Evolutionary conservation across 2,113 vertebrate species (phyloP).

Genomic region (Coturnix japonica): DNA sequence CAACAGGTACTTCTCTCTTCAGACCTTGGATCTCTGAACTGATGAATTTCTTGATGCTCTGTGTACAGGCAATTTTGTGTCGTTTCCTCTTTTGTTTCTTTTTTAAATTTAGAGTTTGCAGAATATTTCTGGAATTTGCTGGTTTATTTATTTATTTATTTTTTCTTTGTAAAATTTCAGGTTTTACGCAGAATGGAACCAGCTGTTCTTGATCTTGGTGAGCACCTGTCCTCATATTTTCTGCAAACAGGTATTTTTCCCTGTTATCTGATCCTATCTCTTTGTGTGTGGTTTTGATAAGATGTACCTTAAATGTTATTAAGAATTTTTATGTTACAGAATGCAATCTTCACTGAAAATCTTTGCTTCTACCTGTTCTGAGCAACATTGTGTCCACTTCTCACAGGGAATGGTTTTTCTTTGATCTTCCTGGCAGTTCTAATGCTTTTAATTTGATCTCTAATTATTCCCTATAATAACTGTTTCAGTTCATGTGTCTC

Average conservation of each 20-base stretch:
- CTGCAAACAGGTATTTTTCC: neutral
- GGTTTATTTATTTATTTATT: too few species aligned
- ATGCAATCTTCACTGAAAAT: neutral
- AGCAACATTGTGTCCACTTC: neutral
- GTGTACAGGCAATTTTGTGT: neutral
- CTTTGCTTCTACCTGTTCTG: slow-evolving; percentile 29
- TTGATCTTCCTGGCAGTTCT: slow-evolving; percentile 60
- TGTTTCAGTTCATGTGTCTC: slow-evolving; percentile 53
- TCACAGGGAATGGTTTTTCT: slow-evolving; percentile 26
- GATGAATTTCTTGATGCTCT: neutral
- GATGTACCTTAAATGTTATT: neutral
- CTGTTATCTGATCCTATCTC: neutral
- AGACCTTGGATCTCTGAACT: neutral
- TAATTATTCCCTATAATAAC: slow-evolving; percentile 55
- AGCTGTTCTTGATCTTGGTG: neutral
- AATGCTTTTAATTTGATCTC: slow-evolving; percentile 61
- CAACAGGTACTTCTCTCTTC: neutral
- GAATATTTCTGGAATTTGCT: too few species aligned
- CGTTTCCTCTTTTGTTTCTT: neutral
- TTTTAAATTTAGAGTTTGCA: too few species aligned
- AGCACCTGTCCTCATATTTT: neutral
- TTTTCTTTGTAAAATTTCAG: neutral
- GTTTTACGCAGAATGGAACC: neutral
- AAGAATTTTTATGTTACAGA: slow-evolving; percentile 4
- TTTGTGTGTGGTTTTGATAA: neutral